Base-by-base conservation (phyloP, 1,140 invertebrate species). In the Streblospio benedicti region DNA sequence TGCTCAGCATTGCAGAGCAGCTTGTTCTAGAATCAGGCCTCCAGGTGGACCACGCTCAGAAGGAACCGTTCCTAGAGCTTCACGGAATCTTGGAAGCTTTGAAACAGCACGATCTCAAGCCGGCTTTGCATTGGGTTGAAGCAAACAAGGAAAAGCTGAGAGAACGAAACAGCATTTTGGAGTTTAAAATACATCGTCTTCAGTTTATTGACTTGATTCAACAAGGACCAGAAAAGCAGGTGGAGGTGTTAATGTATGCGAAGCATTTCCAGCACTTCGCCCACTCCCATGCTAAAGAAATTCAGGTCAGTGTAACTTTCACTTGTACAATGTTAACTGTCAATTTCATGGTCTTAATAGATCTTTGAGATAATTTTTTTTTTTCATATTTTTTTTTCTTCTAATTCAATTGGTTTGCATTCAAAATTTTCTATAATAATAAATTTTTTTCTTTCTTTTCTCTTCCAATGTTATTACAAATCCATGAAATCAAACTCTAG, bases 221-320 rank as follows among this genome's bases (percentile, higher is more conserved):
- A 69, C 80, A 85, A 75, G 88, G 87, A 5, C 76, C 83, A 20
- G 71, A 76, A 45, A 81, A 82, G 69, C 87, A 89, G 75, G 80
- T 72, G 27, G 84, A 87, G 70, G 91, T 91, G n/a, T 87, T 97
- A 58, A 72, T 81, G 64, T 96, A 96, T 81, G 92, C 93, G 1
- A 83, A 90, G 43, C 83, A 93, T 79, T 88, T 97, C 71, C 85
- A 86, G 32, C 86, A 86, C 67, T 93, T 93, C 76, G 87, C 91
- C 25, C 77, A 81, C 52, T 81, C 83, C 59, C 87, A 93, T 75
- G 85, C 90, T 67, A 89, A 89, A 84, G 89, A 89, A n/a, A n/a
- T n/a, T n/a, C n/a, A n/a, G n/a, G n/a, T n/a, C 85, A 67, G 47
- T 20, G 27, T 12, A 65, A 59, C n/a, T n/a, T n/a, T n/a, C n/a